phyloP scores from a whole-genome alignment of 2,888 invertebrate species.

The Plagodis pulveraria region DNA sequence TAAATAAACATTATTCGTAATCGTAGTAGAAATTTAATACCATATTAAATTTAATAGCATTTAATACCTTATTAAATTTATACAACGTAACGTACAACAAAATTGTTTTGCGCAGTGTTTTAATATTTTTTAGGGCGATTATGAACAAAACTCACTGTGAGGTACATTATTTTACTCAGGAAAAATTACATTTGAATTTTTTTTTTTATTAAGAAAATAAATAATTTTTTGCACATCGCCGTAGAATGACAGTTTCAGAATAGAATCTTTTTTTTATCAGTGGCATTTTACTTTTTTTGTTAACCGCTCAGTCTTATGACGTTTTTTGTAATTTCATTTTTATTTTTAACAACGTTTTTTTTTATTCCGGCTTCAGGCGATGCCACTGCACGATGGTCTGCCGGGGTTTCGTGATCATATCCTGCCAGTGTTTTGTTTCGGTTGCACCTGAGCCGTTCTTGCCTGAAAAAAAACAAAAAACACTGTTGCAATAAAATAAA shows the following conservation, averaged over 20 bases:
- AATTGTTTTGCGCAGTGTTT: too few relatives aligned
- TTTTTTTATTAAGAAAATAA: constrained; percentile 7
- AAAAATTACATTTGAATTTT: too few relatives aligned
- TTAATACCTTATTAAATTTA: too few relatives aligned
- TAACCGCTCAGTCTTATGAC: constrained; percentile 83
- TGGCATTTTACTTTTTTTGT: constrained; percentile 63
- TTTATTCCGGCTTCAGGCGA: constrained; percentile 96
- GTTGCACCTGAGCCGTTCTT: constrained; percentile 97
- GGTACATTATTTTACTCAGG: too few relatives aligned
- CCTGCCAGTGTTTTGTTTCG: constrained; percentile 99
- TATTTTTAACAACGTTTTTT: constrained; percentile 40
- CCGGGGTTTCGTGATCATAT: constrained; percentile 98
- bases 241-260: constrained; percentile 33
- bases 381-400: constrained; percentile 99
- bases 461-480: constrained; percentile 84
- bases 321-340: constrained; percentile 58
- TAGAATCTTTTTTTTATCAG: constrained; percentile 47
- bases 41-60: too few relatives aligned
- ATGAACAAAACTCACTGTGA: background rate
- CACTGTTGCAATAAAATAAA: background rate
- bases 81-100: too few relatives aligned
- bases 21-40: too few relatives aligned
- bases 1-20: too few relatives aligned
- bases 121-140: too few relatives aligned
- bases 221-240: constrained; percentile 30